These are phyloP conservation scores for Portunus trituberculatus DNA, from an alignment of 1,140 invertebrate genomes.

Conservation along the genomic window DNA sequence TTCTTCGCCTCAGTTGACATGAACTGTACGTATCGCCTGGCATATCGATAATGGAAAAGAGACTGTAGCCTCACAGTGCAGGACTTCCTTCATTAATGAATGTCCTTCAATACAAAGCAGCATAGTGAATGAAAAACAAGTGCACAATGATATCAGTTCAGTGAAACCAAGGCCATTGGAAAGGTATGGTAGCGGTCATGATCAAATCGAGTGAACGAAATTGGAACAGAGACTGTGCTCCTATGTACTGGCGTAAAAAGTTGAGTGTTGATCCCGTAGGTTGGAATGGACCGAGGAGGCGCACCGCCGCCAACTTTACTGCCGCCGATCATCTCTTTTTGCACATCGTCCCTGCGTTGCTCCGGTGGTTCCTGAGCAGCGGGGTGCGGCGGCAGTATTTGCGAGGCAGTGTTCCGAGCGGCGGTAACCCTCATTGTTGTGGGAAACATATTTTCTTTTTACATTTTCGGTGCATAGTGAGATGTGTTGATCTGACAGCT, in stretches of 20 bases:
- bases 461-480: background rate
- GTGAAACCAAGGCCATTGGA: constrained; percentile 35
- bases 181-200: constrained; percentile 16
- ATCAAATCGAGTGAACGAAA: constrained; percentile 25
- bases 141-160: constrained; percentile 41
- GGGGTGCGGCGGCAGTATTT: background rate
- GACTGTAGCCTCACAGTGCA: background rate
- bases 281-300: background rate
- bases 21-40: background rate
- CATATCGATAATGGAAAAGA: background rate
- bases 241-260: background rate
- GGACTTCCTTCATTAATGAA: background rate
- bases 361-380: background rate
- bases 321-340: constrained; percentile 41
- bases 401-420: background rate
- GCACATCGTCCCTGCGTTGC: background rate
- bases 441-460: background rate
- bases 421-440: background rate
- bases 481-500: background rate
- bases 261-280: constrained; percentile 65
- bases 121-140: constrained; percentile 53
- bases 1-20: background rate
- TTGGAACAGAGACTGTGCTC: constrained; percentile 43
- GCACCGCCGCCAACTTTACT: background rate
- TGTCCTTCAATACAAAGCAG: background rate